A percentile compares a stretch with the other conserved stretches of the same genome.
Conservation (phyloP, 1,140 invertebrate genomes). For the Elysia chlorotica region DNA sequence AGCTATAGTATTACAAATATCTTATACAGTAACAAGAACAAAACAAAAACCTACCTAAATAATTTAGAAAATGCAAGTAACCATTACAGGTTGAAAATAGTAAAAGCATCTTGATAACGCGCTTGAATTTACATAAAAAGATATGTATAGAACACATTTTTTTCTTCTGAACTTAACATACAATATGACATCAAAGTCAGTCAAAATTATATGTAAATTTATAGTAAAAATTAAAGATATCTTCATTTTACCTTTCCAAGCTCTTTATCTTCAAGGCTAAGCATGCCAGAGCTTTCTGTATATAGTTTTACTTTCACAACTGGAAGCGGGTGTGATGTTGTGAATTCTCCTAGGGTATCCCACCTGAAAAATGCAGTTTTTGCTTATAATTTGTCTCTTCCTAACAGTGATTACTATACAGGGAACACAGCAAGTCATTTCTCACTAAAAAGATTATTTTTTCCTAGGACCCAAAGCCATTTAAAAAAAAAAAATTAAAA, state of each 20-base stretch:
- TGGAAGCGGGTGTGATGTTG: constrained; percentile 94
- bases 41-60: too few species aligned
- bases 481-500: too few species aligned
- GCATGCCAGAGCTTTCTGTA: constrained; percentile 95
- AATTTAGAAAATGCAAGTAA: too few species aligned
- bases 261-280: constrained; percentile 98
- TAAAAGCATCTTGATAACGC: neutral
- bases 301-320: constrained; percentile 95
- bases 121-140: neutral
- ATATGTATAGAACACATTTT: neutral
- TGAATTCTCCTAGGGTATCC: constrained; percentile 92
- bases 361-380: constrained; percentile 51
- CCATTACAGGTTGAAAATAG: neutral
- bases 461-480: too few species aligned
- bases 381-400: too few species aligned
- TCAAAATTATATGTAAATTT: neutral
- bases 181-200: neutral
- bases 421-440: too few species aligned
- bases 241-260: constrained; percentile 93
- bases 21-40: too few species aligned
- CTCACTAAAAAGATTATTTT: too few species aligned
- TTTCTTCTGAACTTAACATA: neutral
- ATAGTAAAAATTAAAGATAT: neutral
- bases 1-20: too few species aligned
- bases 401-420: too few species aligned